Evolutionary conservation across 2,113 vertebrate genomes (phyloP), one percentile per base, ranked within the genome.

Genomic region (Corythornis vintsioides): DNA sequence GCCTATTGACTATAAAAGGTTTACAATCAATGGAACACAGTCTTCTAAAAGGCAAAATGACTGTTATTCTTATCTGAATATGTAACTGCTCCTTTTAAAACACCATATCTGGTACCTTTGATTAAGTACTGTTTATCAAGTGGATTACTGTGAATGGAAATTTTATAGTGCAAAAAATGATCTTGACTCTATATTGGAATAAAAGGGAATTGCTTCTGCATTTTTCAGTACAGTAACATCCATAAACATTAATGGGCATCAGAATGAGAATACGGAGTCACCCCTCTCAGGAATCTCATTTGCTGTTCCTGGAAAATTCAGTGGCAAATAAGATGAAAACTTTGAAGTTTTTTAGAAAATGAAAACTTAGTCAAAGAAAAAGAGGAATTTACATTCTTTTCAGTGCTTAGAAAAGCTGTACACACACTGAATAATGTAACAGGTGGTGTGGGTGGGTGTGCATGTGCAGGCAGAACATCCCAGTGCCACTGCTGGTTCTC

Each of bases 381-480:
- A 66, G 24, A 90, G n/a, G 50, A 89, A 76, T 87, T 85, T 10
- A 9, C 38, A 84, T 87, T 53, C 19, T 31, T 79, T 93, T 63
- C 67, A 47, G 14, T 77, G 55, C 66, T 18, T 89, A 56, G 63
- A 66, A 94, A 74, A 94, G 80, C 81, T 90, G 60, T 21, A 56
- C 21, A 53, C 73, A 93, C 91, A 90, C 91, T 95, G 86, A 95
- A 93, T 95, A 91, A 94, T 96, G 89, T 76, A 95, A 94, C 75
- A 96, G 91, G 78, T 26, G 0, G 87, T 8, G 82, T 93, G 91
- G 91, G 92, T 93, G 94, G 81, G 84, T 91, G 81, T 96, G 74
- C 89, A 59, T 96, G 92, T 93, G 64, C 89, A 93, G 92, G 81
- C 94, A 95, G 91, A 93, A 95, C 81, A 92, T 96, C 91, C 55